A percentile compares a stretch with the other conserved stretches of the same genome.
Evolutionary conservation across 2,113 vertebrate genomes (phyloP).

Genomic region (Stigmatopora nigra): DNA sequence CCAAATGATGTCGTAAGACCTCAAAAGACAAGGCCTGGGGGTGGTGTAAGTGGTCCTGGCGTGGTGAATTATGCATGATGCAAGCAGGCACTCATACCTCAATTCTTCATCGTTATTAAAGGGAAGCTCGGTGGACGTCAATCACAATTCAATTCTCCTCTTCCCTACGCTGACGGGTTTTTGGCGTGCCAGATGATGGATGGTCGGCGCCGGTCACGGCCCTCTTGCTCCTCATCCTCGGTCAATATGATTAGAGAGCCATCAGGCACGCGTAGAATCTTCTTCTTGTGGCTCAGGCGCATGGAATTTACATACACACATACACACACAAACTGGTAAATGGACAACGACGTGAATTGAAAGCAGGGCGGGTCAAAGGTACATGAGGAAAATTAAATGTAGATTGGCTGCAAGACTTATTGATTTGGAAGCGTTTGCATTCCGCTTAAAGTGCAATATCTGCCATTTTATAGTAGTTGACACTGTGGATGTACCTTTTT

Average conservation of each 20-base stretch:
- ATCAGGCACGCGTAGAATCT: constrained; percentile 36
- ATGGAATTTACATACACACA: background rate
- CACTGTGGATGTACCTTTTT: background rate
- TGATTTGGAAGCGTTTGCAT: background rate
- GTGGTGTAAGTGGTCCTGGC: constrained; percentile 7
- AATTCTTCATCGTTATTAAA: constrained; percentile 63
- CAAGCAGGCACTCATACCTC: constrained; percentile 52
- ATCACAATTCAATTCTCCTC: constrained; percentile 49
- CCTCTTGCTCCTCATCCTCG: constrained; percentile 33
- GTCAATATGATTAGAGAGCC: constrained; percentile 39
- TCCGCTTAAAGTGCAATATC: constrained; percentile 4
- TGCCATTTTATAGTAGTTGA: background rate
- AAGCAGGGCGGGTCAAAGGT: constrained; percentile 1
- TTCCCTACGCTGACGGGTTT: constrained; percentile 13
- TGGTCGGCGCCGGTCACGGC: constrained; percentile 22
- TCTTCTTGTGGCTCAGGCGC: background rate
- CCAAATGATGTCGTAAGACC: constrained; percentile 13
- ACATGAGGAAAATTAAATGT: background rate
- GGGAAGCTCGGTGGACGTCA: constrained; percentile 51
- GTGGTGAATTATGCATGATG: constrained; percentile 62
- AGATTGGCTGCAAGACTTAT: background rate
- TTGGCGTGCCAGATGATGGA: constrained; percentile 43
- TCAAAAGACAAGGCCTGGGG: background rate
- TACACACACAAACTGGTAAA: background rate
- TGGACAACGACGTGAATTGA: background rate